Evolutionary conservation across 2,113 vertebrate species (phyloP), one percentile per base, ranked within the genome.

Genomic region (Pithys albifrons): DNA sequence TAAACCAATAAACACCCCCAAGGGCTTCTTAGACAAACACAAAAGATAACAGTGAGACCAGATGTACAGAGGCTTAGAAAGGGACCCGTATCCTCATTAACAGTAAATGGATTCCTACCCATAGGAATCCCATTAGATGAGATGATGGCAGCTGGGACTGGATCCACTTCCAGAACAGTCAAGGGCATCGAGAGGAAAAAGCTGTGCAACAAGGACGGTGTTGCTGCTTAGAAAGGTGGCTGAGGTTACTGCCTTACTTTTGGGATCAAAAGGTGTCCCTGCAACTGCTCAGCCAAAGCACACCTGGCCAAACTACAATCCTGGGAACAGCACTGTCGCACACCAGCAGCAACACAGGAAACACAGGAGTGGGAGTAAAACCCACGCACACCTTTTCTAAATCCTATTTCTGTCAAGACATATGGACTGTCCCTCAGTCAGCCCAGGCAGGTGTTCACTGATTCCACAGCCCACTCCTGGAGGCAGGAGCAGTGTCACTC

Each of bases 281-380:
- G 25, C 24, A 49, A 35, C 52, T 31, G 31, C 19, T 46, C 8
- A 2, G 22, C n/a, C 29, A 51, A 51, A 66, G 52, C 41, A 35
- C 20, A 25, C 9, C 15, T 1, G 59, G 23, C n/a, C 65, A 61
- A 52, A 55, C 1, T 0, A 11, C 48, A 3, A 0, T 14, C 25
- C 51, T 35, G 41, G 46, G 51, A 66, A 39, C 10, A 29, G 67
- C 28, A 33, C 19, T 39, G 52, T 37, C 20, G 10, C 3, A 5
- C 51, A 37, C 10, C 64, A 67, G 39, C 39, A 6, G 18, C 54
- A 43, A 19, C 29, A 33, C 0, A 0, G 64, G 19, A 70, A 88
- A 28, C 20, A 31, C 20, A 37, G 35, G 12, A 69, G 10, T 4
- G 25, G 45, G 57, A 85, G 29, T 3, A 51, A 64, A 93, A 66